Evolutionary conservation across 2,888 invertebrate species (phyloP), one percentile per base, ranked within the genome.

Genomic region (Tetropium fuscum): DNA sequence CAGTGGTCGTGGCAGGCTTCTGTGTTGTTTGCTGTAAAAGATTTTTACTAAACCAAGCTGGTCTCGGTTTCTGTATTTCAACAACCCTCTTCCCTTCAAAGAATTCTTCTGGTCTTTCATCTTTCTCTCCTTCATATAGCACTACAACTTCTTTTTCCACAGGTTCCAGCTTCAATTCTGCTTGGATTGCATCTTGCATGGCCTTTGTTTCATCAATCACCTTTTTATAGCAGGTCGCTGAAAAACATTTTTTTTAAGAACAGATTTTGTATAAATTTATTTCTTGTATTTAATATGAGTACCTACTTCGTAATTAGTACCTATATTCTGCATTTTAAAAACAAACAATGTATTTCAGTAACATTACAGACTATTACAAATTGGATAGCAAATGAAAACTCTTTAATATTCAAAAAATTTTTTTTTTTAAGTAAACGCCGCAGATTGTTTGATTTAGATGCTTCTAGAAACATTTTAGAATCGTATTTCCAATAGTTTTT

Each of bases 31-130:
- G 89, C 76, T 95, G 90, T 13, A 95, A 81, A 45, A 97, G 84
- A 82, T 95, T 94, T 73, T 89, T 89, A 68, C 91, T 89, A 76
- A 96, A 97, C 95, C 96, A 97, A 32, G 87, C 82, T 2, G 97
- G 97, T 63, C 96, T 85, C 55, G 90, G 87, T 78, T 93, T 95
- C 41, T 91, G 85, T 86, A 95, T 87, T 84, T 97, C 95, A 10
- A 97, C 88, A 63, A 97, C 86, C 70, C 91, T 86, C 81, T 94
- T 94, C n/a, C 89, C 88, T 71, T 88, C 82, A 80, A 86, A 86
- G 65, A 83, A 85, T n/a, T n/a, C n/a, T 19, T 83, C 81, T 0
- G 86, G 83, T 82, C 88, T 84, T 80, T 85, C 77, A 63, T 88
- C 84, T 72, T 85, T 88, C 77, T 97, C 97, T 34, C 92, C 92